A percentile compares a stretch with the other conserved stretches of the same genome.
phyloP scores from a whole-genome alignment of 1,140 invertebrate genomes.

The Monomorium pharaonis region DNA sequence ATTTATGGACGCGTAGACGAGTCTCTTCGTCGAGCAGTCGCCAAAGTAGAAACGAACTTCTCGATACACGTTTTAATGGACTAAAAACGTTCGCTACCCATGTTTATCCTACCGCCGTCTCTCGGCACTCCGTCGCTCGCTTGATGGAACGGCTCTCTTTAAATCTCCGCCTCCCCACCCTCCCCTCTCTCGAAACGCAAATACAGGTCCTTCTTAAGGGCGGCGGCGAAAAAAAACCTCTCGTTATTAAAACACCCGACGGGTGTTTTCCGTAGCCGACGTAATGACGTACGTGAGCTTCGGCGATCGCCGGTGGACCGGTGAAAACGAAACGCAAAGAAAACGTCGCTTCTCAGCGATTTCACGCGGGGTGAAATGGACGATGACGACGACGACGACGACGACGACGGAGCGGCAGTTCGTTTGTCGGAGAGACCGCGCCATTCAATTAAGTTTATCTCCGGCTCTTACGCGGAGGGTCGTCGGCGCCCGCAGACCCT shows the following conservation, averaged over 20 bases:
- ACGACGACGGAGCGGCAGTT: slow-evolving; percentile 63
- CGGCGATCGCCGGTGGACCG: not conserved
- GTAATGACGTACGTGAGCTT: slow-evolving; percentile 29
- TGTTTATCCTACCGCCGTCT: not conserved
- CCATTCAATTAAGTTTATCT: slow-evolving; percentile 75
- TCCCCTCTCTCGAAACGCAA: slow-evolving; percentile 4
- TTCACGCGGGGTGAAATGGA: slow-evolving; percentile 34
- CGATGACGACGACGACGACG: too few species aligned
- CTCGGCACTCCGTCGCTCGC: not conserved
- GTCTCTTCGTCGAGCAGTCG: not conserved
- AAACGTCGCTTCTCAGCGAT: not conserved
- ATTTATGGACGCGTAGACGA: slow-evolving; percentile 16
- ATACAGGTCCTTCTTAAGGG: not conserved
- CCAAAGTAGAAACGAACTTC: not conserved
- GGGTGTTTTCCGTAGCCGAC: slow-evolving; percentile 22
- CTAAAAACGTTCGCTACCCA: not conserved
- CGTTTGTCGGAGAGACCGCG: slow-evolving; percentile 46
- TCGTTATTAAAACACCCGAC: slow-evolving; percentile 24
- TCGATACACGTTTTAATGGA: slow-evolving; percentile 21
- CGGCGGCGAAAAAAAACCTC: not conserved
- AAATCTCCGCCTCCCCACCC: too few species aligned
- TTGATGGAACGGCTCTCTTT: not conserved
- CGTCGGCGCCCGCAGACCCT: slow-evolving; percentile 28
- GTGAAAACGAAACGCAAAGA: not conserved
- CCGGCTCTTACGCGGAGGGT: slow-evolving; percentile 25